Evolutionary conservation across 2,888 invertebrate genomes (phyloP).

Genomic region (Aphidius colemani): DNA sequence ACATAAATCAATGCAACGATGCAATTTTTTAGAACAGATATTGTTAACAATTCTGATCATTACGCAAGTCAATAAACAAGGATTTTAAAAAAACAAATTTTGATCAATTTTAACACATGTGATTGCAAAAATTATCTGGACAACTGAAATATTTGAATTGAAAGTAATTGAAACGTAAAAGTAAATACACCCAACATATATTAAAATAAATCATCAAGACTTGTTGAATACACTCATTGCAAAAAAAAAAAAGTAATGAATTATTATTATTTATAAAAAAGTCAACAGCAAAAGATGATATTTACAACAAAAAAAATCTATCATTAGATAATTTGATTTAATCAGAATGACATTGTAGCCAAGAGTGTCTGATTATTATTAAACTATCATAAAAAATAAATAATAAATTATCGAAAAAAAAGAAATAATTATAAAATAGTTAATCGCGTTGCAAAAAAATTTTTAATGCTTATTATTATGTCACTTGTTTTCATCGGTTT

Average conservation of each 20-base stretch:
- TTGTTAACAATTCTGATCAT: too few species aligned
- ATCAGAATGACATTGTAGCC: constrained; percentile 35
- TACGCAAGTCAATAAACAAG: too few species aligned
- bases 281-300: constrained; percentile 20
- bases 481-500: constrained; percentile 7
- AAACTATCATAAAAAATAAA: constrained; percentile 46
- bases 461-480: constrained; percentile 33
- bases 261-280: constrained; percentile 27
- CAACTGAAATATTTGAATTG: constrained; percentile 24
- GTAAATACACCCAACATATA: too few species aligned
- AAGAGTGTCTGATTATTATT: constrained; percentile 49
- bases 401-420: constrained; percentile 33
- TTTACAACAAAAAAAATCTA: constrained; percentile 26
- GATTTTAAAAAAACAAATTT: too few species aligned
- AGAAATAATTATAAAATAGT: constrained; percentile 49
- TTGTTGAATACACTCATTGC: constrained; percentile 33
- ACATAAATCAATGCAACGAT: too few species aligned
- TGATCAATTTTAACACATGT: too few species aligned
- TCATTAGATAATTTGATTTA: constrained; percentile 31
- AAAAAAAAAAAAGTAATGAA: constrained; percentile 33
- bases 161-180: constrained; percentile 31
- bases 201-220: constrained; percentile 42
- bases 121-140: constrained; percentile 13
- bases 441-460: constrained; percentile 34
- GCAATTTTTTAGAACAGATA: too few species aligned